Base-by-base conservation (phyloP, 2,888 invertebrate species). In the Papilio elwesi region DNA sequence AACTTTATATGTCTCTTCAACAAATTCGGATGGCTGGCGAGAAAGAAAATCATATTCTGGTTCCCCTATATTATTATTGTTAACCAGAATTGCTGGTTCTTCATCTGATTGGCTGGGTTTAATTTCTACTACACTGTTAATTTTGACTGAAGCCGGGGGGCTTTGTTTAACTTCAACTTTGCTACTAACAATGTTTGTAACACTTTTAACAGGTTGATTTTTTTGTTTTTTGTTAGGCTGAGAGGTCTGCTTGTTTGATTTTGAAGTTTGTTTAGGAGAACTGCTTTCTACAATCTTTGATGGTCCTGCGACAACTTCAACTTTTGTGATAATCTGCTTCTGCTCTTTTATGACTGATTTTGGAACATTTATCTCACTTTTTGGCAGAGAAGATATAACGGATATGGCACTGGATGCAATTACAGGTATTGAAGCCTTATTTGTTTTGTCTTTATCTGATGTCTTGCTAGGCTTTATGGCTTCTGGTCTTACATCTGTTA, bases 21-120 rank as follows among this genome's bases (percentile, higher is more conserved):
- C 96, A 78, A 96, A 96, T 88, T 97, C 97, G 10, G 97, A 96
- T 0, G 97, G 97, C 82, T 98, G 97, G 53, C 97, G 95, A 9
- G 97, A 97, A 6, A 97, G 94, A 82, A 97, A 97, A 85, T 97
- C 97, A 83, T 97, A 97, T 89, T 97, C 97, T 0, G 97, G 97
- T 76, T 97, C 96, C 36, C 96, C 96, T 53, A 97, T 94, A 81
- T 97, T 96, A 82, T 97, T 97, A 74, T 96, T 96, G 13, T 95
- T 91, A 43, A 95, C 92, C 65, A 95, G 87, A 59, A 95, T 94
- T 15, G 95, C 95, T 74, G 96, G 95, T 78, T 95, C 95, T 67
- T 95, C 94, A 57, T 91, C 88, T 53, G 79, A 74, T 80, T 87
- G 83, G 78, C 88, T 86, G 1, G 94, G 90, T 79, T 93, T 92